Conservation (phyloP, 2,888 invertebrate genomes). For the Cephonodes hylas region DNA sequence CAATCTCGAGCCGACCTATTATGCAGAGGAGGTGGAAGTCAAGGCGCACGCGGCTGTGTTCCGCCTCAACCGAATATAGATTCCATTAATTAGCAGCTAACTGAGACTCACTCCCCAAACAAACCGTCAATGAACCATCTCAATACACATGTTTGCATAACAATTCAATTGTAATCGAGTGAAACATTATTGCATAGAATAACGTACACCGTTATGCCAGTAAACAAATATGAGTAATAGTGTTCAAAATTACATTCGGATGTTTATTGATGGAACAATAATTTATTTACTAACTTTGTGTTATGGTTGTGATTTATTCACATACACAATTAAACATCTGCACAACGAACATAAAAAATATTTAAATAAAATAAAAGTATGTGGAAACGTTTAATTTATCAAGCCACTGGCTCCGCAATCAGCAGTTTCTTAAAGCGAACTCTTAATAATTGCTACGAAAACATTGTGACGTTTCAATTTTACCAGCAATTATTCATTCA, state of each 20-base stretch:
- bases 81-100: constrained; percentile 52
- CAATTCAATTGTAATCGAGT: constrained; percentile 44
- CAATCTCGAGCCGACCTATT: constrained; percentile 20
- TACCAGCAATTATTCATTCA: constrained; percentile 29
- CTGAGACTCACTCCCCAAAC: constrained; percentile 34
- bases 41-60: constrained; percentile 16
- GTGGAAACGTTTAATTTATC: neutral
- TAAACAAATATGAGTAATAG: no score
- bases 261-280: no score
- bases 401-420: neutral
- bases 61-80: constrained; percentile 35
- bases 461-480: constrained; percentile 5
- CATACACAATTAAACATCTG: no score
- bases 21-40: constrained; percentile 27
- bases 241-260: no score
- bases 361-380: neutral
- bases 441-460: neutral
- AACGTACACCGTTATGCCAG: constrained; percentile 29
- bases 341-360: no score
- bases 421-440: neutral
- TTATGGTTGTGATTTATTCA: no score
- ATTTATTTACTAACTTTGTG: no score
- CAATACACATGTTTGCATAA: constrained; percentile 44
- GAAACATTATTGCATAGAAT: constrained; percentile 35
- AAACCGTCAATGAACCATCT: constrained; percentile 47